Evolutionary conservation across 1,140 invertebrate genomes (phyloP).

Genomic region (Magallana ariakensis): DNA sequence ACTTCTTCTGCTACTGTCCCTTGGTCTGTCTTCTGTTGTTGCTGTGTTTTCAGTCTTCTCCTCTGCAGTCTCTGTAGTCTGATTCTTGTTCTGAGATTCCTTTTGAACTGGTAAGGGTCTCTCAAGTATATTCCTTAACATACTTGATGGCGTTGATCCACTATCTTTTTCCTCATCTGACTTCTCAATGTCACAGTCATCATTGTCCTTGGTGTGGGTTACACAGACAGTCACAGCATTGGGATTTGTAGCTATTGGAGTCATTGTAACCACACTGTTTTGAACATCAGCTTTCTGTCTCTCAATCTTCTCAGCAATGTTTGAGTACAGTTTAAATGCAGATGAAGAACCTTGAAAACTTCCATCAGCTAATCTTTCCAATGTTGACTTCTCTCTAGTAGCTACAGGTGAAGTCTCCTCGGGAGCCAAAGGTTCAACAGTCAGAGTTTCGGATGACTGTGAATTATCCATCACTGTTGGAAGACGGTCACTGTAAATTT

Average conservation of each 20-base stretch:
- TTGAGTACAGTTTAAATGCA: conserved; percentile 69
- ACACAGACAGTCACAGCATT: conserved; percentile 68
- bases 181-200: neutral
- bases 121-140: conserved; percentile 30
- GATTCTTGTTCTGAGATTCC: neutral
- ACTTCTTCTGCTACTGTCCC: neutral
- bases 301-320: conserved; percentile 67
- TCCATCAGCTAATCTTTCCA: conserved; percentile 58
- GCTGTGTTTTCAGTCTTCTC: neutral
- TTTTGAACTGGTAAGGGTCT: neutral
- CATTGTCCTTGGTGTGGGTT: conserved; percentile 35
- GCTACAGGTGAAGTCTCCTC: conserved; percentile 48
- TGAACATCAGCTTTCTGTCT: conserved; percentile 55
- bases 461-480: neutral
- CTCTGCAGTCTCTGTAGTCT: neutral
- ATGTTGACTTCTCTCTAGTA: neutral
- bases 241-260: conserved; percentile 64
- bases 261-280: conserved; percentile 43
- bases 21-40: neutral
- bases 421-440: conserved; percentile 70
- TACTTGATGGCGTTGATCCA: neutral
- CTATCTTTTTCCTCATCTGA: neutral
- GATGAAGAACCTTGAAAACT: conserved; percentile 65
- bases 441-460: conserved; percentile 64
- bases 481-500: neutral